Percentiles rank a stretch among this genome's conserved stretches.
These are phyloP conservation scores for Disparrhopalites patrizii DNA, from an alignment of 2,888 invertebrate genomes.

Conservation along the genomic window DNA sequence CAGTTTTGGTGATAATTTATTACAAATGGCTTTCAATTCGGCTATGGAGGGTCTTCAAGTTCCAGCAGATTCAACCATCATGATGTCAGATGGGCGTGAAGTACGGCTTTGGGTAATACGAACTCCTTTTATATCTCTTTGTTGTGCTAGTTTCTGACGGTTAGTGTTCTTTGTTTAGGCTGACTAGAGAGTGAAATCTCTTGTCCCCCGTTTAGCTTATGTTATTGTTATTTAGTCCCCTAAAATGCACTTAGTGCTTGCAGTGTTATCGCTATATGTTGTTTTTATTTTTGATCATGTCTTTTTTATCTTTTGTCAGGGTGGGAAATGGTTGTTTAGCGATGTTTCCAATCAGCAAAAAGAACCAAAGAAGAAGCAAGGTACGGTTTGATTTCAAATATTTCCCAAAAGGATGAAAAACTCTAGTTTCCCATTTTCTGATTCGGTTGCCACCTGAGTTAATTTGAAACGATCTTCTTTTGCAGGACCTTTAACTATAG, in stretches of 20 bases:
- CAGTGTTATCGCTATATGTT: not conserved
- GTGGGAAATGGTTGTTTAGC: conserved; percentile 22
- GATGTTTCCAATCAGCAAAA: conserved; percentile 5
- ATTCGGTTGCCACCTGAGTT: no score
- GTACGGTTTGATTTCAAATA: no score
- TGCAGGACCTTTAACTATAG: conserved; percentile 35
- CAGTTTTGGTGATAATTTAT: conserved; percentile 49
- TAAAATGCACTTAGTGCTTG: no score
- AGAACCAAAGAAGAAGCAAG: conserved; percentile 18
- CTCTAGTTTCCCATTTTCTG: no score
- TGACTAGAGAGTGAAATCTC: no score
- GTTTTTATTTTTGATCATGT: not conserved
- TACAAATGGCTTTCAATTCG: conserved; percentile 51
- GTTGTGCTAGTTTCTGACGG: not conserved
- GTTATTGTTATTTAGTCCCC: no score
- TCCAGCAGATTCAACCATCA: conserved; percentile 41
- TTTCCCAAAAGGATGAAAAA: no score
- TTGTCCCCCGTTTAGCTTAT: no score
- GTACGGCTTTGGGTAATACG: conserved; percentile 23
- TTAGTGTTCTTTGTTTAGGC: not conserved
- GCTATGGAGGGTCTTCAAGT: conserved; percentile 50
- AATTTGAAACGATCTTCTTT: no score
- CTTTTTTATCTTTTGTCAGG: not conserved
- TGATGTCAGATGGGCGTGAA: conserved; percentile 30
- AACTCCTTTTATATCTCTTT: not conserved